Conservation (phyloP, 2,113 vertebrate species). For the Sarotherodon lohbergeri region DNA sequence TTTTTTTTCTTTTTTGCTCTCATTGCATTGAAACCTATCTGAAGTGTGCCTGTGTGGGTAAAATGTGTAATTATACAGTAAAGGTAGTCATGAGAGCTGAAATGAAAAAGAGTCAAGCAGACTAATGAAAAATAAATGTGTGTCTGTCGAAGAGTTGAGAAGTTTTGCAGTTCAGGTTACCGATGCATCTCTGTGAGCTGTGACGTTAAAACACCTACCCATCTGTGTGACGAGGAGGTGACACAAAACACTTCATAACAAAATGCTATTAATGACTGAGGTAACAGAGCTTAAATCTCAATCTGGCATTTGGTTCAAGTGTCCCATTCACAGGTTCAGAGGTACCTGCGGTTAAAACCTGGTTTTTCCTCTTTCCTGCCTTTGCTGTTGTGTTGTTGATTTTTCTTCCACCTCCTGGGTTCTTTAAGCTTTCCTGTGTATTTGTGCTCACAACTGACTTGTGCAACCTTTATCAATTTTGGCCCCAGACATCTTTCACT, state of each 20-base stretch:
- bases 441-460: not conserved
- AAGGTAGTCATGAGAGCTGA: not conserved
- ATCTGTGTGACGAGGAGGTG: not conserved
- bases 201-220: not conserved
- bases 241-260: not conserved
- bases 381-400: slow-evolving; percentile 12
- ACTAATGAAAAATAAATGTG: not conserved
- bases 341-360: not conserved
- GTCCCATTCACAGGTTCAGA: not conserved
- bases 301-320: not conserved
- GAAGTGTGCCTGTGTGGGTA: not conserved
- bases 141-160: not conserved
- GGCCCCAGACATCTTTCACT: not conserved
- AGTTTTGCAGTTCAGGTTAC: not conserved
- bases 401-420: slow-evolving; percentile 11
- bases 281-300: not conserved
- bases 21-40: not conserved
- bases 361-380: not conserved
- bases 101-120: not conserved
- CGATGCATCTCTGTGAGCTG: not conserved
- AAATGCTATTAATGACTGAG: not conserved
- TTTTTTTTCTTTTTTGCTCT: not conserved
- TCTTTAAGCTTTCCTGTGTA: slow-evolving; percentile 3
- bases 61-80: not conserved
- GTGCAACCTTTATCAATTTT: not conserved